Evolutionary conservation across 2,797 vertebrate genomes (phyloP).

Genomic region (Brotula barbata): DNA sequence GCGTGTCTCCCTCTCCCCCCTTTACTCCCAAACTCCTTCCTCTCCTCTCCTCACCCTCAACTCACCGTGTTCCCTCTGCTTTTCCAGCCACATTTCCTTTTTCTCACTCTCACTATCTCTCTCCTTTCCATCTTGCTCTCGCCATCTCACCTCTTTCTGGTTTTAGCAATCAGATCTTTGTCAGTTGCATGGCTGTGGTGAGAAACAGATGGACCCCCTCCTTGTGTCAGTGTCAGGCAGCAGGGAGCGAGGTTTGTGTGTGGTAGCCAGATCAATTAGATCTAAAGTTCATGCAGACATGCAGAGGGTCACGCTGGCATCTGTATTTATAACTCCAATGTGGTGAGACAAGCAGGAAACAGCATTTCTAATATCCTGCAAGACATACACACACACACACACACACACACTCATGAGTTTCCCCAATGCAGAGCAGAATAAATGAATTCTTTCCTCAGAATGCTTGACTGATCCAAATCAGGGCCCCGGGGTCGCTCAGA

Average conservation of each 20-base stretch:
- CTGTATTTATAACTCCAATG: constrained; percentile 45
- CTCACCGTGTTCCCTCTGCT: constrained; percentile 19
- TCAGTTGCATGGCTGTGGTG: constrained; percentile 41
- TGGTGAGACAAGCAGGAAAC: constrained; percentile 20
- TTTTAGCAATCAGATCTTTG: constrained; percentile 59
- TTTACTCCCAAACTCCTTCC: background rate
- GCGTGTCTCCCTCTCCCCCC: constrained; percentile 38
- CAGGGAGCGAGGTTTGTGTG: constrained; percentile 33
- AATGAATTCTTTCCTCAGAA: constrained; percentile 16
- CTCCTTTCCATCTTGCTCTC: constrained; percentile 26
- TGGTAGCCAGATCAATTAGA: constrained; percentile 62
- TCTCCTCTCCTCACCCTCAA: constrained; percentile 21
- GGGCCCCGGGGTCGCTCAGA: constrained; percentile 21
- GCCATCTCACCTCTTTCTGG: constrained; percentile 53
- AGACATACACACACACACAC: background rate
- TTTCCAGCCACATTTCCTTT: constrained; percentile 21
- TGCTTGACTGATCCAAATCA: constrained; percentile 29
- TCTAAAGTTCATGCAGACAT: constrained; percentile 59
- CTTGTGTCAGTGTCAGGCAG: constrained; percentile 42
- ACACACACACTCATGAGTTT: constrained; percentile 8
- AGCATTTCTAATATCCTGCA: constrained; percentile 54
- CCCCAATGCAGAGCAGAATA: constrained; percentile 24
- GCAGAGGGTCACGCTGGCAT: constrained; percentile 41
- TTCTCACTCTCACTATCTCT: constrained; percentile 19
- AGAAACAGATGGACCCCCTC: constrained; percentile 68